Evolutionary conservation across 2,113 vertebrate genomes (phyloP).

Genomic region (Chamaea fasciata): DNA sequence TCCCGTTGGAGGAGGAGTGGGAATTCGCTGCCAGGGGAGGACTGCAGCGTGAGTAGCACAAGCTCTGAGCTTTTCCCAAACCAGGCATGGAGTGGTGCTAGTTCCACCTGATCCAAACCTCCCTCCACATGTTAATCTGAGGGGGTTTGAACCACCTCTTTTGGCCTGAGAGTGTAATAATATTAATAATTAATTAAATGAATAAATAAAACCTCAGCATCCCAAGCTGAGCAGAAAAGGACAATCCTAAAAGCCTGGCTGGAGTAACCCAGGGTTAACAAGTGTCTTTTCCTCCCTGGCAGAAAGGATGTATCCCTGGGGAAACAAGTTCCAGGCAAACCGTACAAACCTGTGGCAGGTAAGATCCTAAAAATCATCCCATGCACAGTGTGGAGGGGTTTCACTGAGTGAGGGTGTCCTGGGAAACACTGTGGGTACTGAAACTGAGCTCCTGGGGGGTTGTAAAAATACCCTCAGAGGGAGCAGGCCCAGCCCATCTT

Average conservation of each 20-base stretch:
- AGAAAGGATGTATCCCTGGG: slow-evolving; percentile 93
- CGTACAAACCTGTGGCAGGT: slow-evolving; percentile 96
- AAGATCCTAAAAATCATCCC: slow-evolving; percentile 7
- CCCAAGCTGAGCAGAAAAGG: not conserved
- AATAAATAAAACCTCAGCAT: accelerated
- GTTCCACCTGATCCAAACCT: not conserved
- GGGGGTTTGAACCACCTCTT: not conserved
- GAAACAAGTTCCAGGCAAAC: slow-evolving; percentile 88
- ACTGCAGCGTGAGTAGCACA: slow-evolving; percentile 74
- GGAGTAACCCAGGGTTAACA: not conserved
- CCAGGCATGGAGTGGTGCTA: not conserved
- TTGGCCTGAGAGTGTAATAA: not conserved
- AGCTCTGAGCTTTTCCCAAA: not conserved
- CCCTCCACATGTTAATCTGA: not conserved
- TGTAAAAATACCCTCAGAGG: not conserved
- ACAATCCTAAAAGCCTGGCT: not conserved
- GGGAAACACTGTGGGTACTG: not conserved
- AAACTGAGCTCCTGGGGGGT: not conserved
- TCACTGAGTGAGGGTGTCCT: accelerated
- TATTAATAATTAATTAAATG: not conserved
- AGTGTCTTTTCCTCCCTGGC: not conserved
- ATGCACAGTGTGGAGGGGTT: accelerated
- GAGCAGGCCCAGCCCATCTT: not conserved
- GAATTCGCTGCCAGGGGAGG: slow-evolving; percentile 92
- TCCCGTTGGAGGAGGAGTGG: slow-evolving; percentile 91